Base-by-base conservation (phyloP, 2,888 invertebrate species). In the Melikaiella ostensackeni region DNA sequence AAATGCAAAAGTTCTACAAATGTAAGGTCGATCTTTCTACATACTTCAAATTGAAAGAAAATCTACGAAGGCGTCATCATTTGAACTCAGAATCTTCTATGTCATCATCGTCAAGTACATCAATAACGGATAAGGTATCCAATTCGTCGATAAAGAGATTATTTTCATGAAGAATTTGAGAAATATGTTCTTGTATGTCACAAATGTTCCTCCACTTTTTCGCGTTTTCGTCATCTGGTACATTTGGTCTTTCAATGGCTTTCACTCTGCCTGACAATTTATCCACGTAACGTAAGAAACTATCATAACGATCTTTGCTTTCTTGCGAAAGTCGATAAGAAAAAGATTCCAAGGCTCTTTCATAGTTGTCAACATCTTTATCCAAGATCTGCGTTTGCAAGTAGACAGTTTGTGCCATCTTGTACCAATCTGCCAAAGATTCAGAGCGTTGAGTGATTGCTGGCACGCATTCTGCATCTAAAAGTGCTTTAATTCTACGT, bases 371-470 rank as follows among this genome's bases (percentile, higher is more conserved):
- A 46, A 95, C 93, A 89, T 96, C 96, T 88, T 96, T 96, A 89
- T 96, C 95, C 74, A 97, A 92, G 88, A 97, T 97, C 92, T 96
- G 95, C 13, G 95, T 95, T 92, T 97, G 96, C 76, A 97, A 92
- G 90, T 95, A 97, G 74, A 96, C 96, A 0, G 97, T 97, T 92
- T 97, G 97, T 6, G 97, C 97, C 91, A 96, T 95, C 92, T 97
- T 97, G 91, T 97, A 97, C 97, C 97, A 97, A 92, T 97, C 97
- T 7, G 96, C 96, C 35, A 96, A 92, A 83, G 94, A 95, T 87
- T 96, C 96, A 0, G 96, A 96, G 77, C 96, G 93, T 83, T 96
- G 95, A 19, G 94, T 94, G 19, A 96, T 95, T 1, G 95, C 94
- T 2, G 96, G 96, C 86, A 93, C 93, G 9, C 96, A 96, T 87